These are phyloP conservation scores for Diprion similis DNA, from an alignment of 1,140 invertebrate genomes.

Conservation along the genomic window DNA sequence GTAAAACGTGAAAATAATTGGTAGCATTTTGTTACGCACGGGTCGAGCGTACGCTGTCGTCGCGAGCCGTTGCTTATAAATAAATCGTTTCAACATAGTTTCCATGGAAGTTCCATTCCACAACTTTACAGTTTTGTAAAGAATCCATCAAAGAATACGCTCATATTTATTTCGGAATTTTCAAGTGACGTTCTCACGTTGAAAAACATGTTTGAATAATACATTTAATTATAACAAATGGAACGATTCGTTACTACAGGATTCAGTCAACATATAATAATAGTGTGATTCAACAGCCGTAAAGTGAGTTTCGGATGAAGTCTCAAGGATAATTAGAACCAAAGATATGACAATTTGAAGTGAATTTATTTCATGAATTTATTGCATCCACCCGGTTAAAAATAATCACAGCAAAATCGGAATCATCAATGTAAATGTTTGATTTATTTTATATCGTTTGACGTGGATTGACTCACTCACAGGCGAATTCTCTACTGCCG, in stretches of 20 bases:
- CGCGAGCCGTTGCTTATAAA: background rate
- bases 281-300: background rate
- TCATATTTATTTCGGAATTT: background rate
- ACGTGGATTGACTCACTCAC: too few species aligned
- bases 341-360: too few species aligned
- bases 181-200: background rate
- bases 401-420: too few species aligned
- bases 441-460: too few species aligned
- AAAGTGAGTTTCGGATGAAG: background rate
- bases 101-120: background rate
- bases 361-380: too few species aligned
- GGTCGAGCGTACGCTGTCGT: too few species aligned
- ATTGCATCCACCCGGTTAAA: too few species aligned
- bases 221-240: background rate
- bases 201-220: background rate
- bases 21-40: too few species aligned
- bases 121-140: background rate
- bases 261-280: background rate
- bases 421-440: too few species aligned
- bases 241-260: background rate
- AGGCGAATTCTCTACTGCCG: too few species aligned
- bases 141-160: background rate
- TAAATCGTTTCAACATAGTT: constrained; percentile 4
- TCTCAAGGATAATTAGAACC: background rate
- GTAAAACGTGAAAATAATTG: too few species aligned